phyloP scores from a whole-genome alignment of 2,797 vertebrate genomes.

The Anniella stebbinsi region DNA sequence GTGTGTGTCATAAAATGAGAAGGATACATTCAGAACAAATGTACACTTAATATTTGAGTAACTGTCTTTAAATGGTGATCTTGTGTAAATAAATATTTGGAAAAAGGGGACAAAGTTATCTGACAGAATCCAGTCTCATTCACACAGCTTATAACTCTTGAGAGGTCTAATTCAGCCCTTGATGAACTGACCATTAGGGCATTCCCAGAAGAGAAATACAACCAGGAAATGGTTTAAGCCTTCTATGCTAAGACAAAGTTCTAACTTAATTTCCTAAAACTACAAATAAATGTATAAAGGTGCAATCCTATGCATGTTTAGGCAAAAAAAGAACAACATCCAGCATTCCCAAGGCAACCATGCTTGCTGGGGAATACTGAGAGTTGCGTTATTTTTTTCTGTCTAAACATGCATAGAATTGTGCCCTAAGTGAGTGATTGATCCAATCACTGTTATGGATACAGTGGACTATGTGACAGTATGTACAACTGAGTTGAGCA shows the following conservation, averaged over 20 bases:
- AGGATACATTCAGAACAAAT: background rate
- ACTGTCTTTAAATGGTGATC: background rate
- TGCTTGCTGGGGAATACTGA: no score
- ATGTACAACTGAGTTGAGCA: background rate
- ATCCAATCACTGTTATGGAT: background rate
- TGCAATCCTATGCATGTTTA: no score
- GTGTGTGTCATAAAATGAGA: background rate
- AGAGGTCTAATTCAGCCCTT: background rate
- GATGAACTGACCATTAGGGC: background rate
- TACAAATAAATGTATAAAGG: background rate
- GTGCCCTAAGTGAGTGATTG: background rate
- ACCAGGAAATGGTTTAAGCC: background rate
- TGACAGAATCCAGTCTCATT: background rate
- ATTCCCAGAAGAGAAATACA: background rate
- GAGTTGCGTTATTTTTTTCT: no score
- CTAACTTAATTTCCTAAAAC: background rate
- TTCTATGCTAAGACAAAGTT: background rate
- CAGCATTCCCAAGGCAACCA: no score
- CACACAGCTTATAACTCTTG: no score
- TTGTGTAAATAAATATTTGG: background rate
- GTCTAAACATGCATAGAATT: no score
- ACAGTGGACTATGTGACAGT: background rate
- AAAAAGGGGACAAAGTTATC: background rate
- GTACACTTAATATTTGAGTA: background rate
- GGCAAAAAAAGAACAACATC: no score